Evolutionary conservation across 2,888 invertebrate species (phyloP).

Genomic region (Empis livida): DNA sequence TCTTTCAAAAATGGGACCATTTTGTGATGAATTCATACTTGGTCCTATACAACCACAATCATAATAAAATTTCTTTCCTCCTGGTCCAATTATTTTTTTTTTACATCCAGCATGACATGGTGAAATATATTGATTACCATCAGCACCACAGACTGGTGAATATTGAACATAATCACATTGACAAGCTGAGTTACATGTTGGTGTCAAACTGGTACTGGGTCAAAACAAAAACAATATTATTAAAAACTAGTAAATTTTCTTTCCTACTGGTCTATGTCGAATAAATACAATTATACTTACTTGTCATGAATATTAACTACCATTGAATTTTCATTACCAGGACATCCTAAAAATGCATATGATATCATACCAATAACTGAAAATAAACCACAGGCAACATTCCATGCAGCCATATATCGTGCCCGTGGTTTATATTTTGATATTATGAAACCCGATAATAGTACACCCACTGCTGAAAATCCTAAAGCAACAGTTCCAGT

Average conservation of each 20-base stretch:
- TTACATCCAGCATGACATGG: constrained; percentile 70
- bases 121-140: constrained; percentile 56
- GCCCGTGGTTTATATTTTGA: constrained; percentile 53
- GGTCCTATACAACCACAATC: constrained; percentile 4
- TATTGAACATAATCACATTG: constrained; percentile 58
- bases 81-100: constrained; percentile 27
- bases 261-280: too few relatives aligned
- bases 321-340: constrained; percentile 42
- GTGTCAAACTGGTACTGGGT: constrained; percentile 4
- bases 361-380: constrained; percentile 49
- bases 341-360: constrained; percentile 54
- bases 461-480: constrained; percentile 54
- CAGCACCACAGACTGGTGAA: constrained; percentile 57
- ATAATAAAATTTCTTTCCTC: constrained; percentile 35
- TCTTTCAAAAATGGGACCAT: constrained; percentile 2
- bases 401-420: constrained; percentile 54
- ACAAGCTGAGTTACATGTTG: constrained; percentile 49
- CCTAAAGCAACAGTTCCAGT: constrained; percentile 59
- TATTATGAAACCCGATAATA: constrained; percentile 52
- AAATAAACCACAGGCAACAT: constrained; percentile 49
- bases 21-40: neutral
- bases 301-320: constrained; percentile 29
- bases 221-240: neutral
- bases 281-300: constrained; percentile 10
- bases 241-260: too few relatives aligned